Evolutionary conservation across 2,113 vertebrate species (phyloP), one percentile per base, ranked within the genome.

Genomic region (Laticauda colubrina): DNA sequence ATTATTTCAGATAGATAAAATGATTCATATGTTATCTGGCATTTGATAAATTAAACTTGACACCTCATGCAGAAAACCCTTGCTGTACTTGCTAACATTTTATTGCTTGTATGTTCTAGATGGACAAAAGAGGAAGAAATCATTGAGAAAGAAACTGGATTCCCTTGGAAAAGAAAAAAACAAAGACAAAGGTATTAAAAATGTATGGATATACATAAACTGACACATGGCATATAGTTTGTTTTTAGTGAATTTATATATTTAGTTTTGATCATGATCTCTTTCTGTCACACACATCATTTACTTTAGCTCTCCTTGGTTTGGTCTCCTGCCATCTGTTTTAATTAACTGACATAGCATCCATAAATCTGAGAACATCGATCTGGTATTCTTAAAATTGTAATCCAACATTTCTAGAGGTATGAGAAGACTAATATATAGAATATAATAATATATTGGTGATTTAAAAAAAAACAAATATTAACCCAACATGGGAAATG

Each of bases 151-250:
- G 98, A 99, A 99, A 98, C 96, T 99, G 98, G 99, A 99, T 96
- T 99, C 99, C 9, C 96, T 99, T 93, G 98, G 99, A 54, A 99
- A 99, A 96, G 99, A 99, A 97, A 99, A 98, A 97, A 98, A 98
- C 96, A 99, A 98, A 98, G 99, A 99, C 94, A 99, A 98, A 99
- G 99, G 99, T 99, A 98, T 97, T 92, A 54, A 93, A 91, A 92
- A 90, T 90, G 92, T 20, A 0, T 89, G 0, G 89, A 55, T 1
- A 5, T 75, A 11, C 85, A 93, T 91, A 89, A 89, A 56, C 11
- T 81, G 24, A 75, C 7, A 81, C 18, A 43, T 81, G 75, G 3
- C 39, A 43, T 81, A 81, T 81, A 7, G 20, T 10, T 81, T 81
- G 21, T 7, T 81, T 53, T n/a, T 53, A 51, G 51, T 57, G 12